Percentiles rank a stretch among this genome's conserved stretches.
Conservation (phyloP, 2,113 vertebrate genomes). For the Scartelaos histophorus region DNA sequence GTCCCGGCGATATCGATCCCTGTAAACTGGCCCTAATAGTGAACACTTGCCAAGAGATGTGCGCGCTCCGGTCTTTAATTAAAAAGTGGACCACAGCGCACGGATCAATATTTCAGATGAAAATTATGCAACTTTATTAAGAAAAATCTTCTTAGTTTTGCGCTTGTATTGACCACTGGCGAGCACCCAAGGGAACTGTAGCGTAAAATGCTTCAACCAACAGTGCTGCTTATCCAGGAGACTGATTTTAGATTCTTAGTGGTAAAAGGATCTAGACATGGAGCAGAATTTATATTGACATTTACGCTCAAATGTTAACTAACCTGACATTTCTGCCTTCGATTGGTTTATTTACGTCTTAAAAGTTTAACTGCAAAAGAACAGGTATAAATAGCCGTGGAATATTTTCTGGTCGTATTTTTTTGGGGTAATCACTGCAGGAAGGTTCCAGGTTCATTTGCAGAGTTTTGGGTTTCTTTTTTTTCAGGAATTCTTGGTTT, state of each 20-base stretch:
- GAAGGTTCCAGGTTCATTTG: too few relatives aligned
- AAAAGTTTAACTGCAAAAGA: background rate
- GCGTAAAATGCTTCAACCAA: background rate
- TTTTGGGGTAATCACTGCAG: too few relatives aligned
- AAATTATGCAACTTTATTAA: slow-evolving; percentile 31
- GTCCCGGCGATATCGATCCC: slow-evolving; percentile 11
- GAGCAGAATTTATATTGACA: background rate
- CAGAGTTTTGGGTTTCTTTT: too few relatives aligned
- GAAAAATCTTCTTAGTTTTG: slow-evolving; percentile 3
- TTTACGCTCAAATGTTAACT: background rate
- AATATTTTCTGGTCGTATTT: too few relatives aligned
- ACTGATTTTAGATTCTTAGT: background rate
- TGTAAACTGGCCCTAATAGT: slow-evolving; percentile 19
- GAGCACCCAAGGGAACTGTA: background rate
- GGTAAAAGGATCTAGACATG: background rate
- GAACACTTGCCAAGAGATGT: slow-evolving; percentile 26
- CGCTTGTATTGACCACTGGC: slow-evolving; percentile 15
- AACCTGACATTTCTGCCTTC: background rate
- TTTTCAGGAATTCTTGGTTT: too few relatives aligned
- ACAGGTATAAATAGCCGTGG: too few relatives aligned
- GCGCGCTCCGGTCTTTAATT: slow-evolving; percentile 28
- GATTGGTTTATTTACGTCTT: background rate
- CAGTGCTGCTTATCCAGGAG: background rate
- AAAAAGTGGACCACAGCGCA: slow-evolving; percentile 25
- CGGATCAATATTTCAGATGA: slow-evolving; percentile 49